Evolutionary conservation across 2,113 vertebrate species (phyloP).

Genomic region (Ceuthmochares aereus): DNA sequence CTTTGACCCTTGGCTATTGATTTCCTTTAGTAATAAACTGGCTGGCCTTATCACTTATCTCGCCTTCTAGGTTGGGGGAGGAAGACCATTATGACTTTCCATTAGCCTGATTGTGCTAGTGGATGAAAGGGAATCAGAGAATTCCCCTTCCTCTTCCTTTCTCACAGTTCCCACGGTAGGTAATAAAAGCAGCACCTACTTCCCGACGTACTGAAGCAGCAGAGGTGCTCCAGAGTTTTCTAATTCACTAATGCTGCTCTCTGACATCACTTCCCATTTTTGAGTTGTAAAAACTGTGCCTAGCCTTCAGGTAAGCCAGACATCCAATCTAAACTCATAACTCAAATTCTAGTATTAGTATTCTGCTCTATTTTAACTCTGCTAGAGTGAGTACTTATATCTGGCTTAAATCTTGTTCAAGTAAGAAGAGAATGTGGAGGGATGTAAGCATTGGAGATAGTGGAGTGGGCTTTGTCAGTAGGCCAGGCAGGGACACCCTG

Average conservation of each 20-base stretch:
- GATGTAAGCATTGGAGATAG: rapidly evolving
- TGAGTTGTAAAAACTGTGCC: neutral
- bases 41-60: conserved; percentile 9
- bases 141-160: conserved; percentile 8
- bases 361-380: neutral
- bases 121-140: conserved; percentile 9
- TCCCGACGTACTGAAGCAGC: neutral
- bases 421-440: neutral
- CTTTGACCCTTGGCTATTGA: conserved; percentile 44
- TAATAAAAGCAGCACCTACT: conserved; percentile 14
- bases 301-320: neutral
- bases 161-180: neutral
- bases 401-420: neutral
- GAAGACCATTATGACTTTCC: neutral
- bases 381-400: neutral
- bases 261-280: neutral
- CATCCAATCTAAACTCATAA: neutral
- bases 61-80: neutral
- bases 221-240: neutral
- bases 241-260: neutral
- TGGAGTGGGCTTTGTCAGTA: rapidly evolving
- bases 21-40: conserved; percentile 32
- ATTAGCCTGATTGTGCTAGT: conserved; percentile 21
- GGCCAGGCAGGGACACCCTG: neutral
- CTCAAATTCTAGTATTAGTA: neutral